Base-by-base conservation (phyloP, 2,888 invertebrate genomes). In the Drosophila demipolita region DNA sequence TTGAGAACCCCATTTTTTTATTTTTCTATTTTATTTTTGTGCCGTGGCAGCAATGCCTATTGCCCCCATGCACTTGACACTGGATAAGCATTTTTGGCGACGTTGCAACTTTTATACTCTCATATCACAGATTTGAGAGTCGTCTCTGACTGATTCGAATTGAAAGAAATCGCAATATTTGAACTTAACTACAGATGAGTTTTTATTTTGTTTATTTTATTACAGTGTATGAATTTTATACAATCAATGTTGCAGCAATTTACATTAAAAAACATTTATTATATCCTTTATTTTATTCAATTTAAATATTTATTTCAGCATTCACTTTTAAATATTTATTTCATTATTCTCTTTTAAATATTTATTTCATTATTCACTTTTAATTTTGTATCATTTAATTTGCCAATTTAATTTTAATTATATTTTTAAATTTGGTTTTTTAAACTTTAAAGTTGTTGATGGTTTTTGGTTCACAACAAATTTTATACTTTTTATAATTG, bases 61-160 rank as follows among this genome's bases (percentile, higher is more conserved):
- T 72, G 66, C 72, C 40, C 66, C 54, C 67, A 69, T 87, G 87
- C 83, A 89, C 86, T 86, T 86, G 86, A 87, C 89, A 86, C 89
- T 86, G 80, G 68, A 61, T 68, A 64, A 70, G 57, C 68, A 60
- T 36, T 52, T 58, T 64, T 38, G 45, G 71, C 64, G 17, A 23
- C 61, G 73, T 40, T 58, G 62, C 69, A 60, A 63, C 5, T 50
- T 50, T 29, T n/a, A 29, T 50, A 50, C 29, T 17, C 50, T 50
- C 11, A 3, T 11, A 29, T 9, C 1, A 6, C 17, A 29, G 29
- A n/a, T 50, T 26, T 17, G 2, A 9, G 5, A 26, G 9, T 5
- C 5, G 49, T 29, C 8, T 6, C 2, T 3, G 7, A 3, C 12
- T 12, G 12, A 45, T 20, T 45, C 2, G 20, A 26, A 4, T 26